Percentiles rank a stretch among this genome's conserved stretches.
phyloP scores from a whole-genome alignment of 1,140 invertebrate genomes.

The Pachyrhynchus sulphureomaculatus region DNA sequence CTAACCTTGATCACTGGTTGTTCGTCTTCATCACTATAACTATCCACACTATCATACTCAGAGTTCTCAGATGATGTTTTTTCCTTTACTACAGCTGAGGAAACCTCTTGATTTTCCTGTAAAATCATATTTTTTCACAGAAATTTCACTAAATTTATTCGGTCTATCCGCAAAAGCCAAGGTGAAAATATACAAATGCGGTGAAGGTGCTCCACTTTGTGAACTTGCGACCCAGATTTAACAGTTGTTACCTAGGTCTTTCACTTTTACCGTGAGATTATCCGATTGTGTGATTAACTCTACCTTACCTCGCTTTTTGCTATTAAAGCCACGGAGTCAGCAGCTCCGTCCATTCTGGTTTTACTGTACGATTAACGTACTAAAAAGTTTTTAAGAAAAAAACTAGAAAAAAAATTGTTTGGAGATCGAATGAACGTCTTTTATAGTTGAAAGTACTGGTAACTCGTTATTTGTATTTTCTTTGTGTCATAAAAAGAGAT shows the following conservation, averaged over 20 bases:
- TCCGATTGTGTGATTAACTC: not conserved
- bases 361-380: not conserved
- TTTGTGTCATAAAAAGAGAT: conserved; percentile 2
- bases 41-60: conserved; percentile 48
- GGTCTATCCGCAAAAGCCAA: not conserved
- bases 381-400: not conserved
- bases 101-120: conserved; percentile 35
- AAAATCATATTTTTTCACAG: conserved; percentile 36
- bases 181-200: conserved; percentile 25
- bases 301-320: conserved; percentile 7
- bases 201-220: conserved; percentile 31
- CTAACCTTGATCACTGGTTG: conserved; percentile 30
- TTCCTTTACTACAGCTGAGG: conserved; percentile 18
- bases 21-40: conserved; percentile 43
- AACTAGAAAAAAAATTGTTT: not conserved
- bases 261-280: conserved; percentile 6
- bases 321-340: not conserved
- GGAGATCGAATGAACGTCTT: not conserved
- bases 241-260: not conserved
- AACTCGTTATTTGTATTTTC: not conserved
- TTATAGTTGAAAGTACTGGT: not conserved
- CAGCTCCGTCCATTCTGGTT: not conserved
- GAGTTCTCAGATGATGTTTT: conserved; percentile 41
- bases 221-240: conserved; percentile 28
- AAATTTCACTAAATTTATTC: not conserved